Evolutionary conservation across 2,888 invertebrate genomes (phyloP), one percentile per base, ranked within the genome.

Genomic region (Trachelus iudaicus): DNA sequence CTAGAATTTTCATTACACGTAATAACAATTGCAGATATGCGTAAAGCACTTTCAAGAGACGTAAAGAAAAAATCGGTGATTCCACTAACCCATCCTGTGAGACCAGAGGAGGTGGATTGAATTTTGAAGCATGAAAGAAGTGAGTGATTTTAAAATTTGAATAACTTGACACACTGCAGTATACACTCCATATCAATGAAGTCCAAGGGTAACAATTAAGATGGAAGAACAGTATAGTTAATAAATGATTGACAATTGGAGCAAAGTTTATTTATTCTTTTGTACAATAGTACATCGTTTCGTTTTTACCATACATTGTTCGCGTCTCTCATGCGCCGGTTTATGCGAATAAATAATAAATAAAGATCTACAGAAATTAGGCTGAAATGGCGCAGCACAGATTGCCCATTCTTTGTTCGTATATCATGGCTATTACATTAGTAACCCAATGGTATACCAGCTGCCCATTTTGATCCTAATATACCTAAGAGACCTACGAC

Each of bases 1-100:
- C 33, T 77, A 31, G 34, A 73, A 68, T 73, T 73, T 33, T 77
- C 11, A 68, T 56, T 34, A 69, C 74, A 78, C 56, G 13, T 40
- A 78, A 40, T 76, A 75, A 34, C n/a, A 23, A 35, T 73, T 94
- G 71, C 93, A 99, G 99, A 99, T 94, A 99, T 99, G 99, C 94
- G 99, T 87, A 99, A 99, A 93, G 98, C 99, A 9, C 93, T 99
- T 85, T 97, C 98, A 4, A 94, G 97, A 91, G 99, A 99, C 92
- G 94, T 96, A 1, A 95, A 96, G 84, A 97, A 97, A 91, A 97
- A 97, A 90, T 99, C 99, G 15, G 96, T 99, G 76, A 94, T 99
- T 92, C 99, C 99, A 37, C 92, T 99, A 86, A 94, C 95, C 76
- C 98, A 98, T 93, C 99, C 99, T 81, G 99, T 99, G 69, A 93